Base-by-base conservation (phyloP, 2,113 vertebrate genomes). In the Ondatra zibethicus region DNA sequence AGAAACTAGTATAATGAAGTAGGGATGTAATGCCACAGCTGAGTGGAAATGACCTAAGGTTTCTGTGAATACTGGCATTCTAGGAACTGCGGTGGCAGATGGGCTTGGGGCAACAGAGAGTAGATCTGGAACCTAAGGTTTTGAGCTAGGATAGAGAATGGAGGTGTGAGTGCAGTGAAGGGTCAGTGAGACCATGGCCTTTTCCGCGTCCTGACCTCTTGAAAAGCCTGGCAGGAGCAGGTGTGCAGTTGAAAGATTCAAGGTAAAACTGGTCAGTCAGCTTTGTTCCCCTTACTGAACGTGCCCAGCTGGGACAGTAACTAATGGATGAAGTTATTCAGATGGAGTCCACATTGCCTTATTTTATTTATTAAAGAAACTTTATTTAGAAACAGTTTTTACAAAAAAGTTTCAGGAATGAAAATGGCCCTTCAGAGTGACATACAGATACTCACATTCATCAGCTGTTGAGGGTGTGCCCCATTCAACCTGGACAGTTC, bases 31-130 rank as follows among this genome's bases (percentile, higher is more conserved):
- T 82, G 85, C 31, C 65, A 31, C 36, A 36, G 11, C 70, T 58
- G 70, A 75, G 19, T 13, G 21, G 45, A 95, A 80, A 7, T 11
- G 63, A 55, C 55, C 42, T 58, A 16, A 91, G 65, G 55, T 93
- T 96, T 97, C 85, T 87, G 77, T 77, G 77, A 84, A 93, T 45
- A 89, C 87, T 85, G 65, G 12, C 82, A 13, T 78, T 78, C 1
- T 92, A 58, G 36, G 77, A 63, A 21, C 66, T 82, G 42, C 36
- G 14, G 45, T 23, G 12, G 9, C 58, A 75, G n/a, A 75, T 33
- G 77, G 21, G 0, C 19, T 58, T 27, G n/a, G 52, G 21, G 10
- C 78, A 42, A 65, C 33, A 70, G 86, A 90, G 31, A 94, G 65
- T 5, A 27, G 8, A 42, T 85, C 45, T 72, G 45, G 81, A 27